Evolutionary conservation across 2,797 vertebrate genomes (phyloP).

Genomic region (Vireo griseus): DNA sequence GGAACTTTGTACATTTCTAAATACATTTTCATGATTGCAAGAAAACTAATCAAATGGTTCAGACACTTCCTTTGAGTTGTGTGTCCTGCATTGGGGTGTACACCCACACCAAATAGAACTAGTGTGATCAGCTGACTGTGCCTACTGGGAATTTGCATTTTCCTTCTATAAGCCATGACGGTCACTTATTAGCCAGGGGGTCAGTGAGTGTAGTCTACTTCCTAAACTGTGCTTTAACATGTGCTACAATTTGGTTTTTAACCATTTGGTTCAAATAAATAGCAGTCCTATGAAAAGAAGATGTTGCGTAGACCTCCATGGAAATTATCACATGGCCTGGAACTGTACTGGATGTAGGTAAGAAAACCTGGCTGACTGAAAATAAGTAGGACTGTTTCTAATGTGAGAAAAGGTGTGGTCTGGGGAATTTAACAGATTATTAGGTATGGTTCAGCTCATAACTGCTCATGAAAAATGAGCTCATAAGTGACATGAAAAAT

Average conservation of each 20-base stretch:
- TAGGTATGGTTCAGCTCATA: not conserved
- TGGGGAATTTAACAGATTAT: not conserved
- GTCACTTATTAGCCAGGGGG: not conserved
- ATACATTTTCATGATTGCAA: not conserved
- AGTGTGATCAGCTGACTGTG: not conserved
- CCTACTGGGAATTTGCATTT: not conserved
- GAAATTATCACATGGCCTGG: not conserved
- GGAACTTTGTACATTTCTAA: not conserved
- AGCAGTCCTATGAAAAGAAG: not conserved
- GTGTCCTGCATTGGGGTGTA: not conserved
- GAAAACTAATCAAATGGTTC: not conserved
- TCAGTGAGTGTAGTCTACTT: not conserved
- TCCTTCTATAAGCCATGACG: not conserved
- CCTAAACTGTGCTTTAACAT: not conserved
- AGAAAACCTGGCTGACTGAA: not conserved
- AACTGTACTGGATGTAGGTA: not conserved
- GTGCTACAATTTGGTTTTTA: not conserved
- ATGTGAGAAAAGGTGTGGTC: not conserved
- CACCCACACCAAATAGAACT: not conserved
- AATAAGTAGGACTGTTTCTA: not conserved
- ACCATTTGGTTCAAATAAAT: not conserved
- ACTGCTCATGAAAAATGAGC: too few relatives aligned
- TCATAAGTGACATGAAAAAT: not conserved
- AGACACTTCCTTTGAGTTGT: not conserved
- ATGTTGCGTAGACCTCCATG: accelerated